phyloP scores from a whole-genome alignment of 2,113 vertebrate species.

The Callorhinus ursinus region DNA sequence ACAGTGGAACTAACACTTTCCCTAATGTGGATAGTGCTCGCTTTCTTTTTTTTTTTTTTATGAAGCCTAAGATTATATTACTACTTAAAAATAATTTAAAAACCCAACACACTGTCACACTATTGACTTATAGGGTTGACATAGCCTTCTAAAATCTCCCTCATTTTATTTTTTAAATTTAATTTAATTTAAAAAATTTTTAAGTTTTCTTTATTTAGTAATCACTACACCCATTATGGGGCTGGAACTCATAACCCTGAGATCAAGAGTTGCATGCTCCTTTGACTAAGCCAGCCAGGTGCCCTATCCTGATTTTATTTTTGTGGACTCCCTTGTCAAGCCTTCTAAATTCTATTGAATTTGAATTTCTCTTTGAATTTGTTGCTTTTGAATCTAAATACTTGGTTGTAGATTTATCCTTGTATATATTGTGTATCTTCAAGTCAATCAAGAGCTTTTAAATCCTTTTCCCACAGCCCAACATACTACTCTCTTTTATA shows the following conservation, averaged over 20 bases:
- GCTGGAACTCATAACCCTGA: not conserved
- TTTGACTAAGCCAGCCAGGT: not conserved
- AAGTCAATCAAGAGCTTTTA: constrained; percentile 1
- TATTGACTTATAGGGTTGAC: not conserved
- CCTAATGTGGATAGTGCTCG: not conserved
- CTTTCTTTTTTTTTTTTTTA: not conserved
- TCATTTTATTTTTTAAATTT: constrained; percentile 3
- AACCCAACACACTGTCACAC: not conserved
- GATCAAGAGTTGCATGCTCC: not conserved
- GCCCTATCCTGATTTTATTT: not conserved
- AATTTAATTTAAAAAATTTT: not conserved
- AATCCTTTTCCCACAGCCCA: not conserved
- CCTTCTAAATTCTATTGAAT: not conserved
- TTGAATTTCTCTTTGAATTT: constrained; percentile 27
- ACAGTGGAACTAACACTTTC: not conserved
- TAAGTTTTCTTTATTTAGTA: not conserved
- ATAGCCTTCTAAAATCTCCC: not conserved
- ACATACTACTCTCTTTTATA: not conserved
- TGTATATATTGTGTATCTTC: not conserved
- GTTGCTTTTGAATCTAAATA: not conserved
- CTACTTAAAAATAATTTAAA: not conserved
- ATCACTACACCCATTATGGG: not conserved
- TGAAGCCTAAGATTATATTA: not conserved
- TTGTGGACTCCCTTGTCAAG: not conserved
- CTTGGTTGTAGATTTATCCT: not conserved